Evolutionary conservation across 2,113 vertebrate genomes (phyloP).

Genomic region (Malurus cyaneus): DNA sequence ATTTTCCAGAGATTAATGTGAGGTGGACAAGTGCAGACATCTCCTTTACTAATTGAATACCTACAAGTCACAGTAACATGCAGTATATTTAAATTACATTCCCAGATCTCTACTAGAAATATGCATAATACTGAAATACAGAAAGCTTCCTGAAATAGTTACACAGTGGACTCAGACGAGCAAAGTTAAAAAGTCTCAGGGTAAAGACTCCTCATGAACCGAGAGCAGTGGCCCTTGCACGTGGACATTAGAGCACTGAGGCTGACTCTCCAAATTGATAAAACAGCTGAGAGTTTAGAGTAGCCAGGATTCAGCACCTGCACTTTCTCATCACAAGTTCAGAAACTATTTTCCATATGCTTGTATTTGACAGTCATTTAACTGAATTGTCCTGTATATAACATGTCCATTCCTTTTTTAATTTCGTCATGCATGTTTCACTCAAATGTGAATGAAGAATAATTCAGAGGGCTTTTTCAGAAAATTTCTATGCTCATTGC

Average conservation of each 20-base stretch:
- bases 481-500: not conserved
- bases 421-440: not conserved
- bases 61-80: not conserved
- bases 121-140: not conserved
- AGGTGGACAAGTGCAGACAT: not conserved
- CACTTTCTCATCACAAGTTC: not conserved
- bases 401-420: not conserved
- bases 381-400: not conserved
- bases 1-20: constrained; percentile 23
- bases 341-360: not conserved
- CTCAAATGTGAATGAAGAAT: not conserved
- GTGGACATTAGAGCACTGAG: not conserved
- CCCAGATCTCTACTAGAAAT: not conserved
- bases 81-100: not conserved
- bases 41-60: not conserved
- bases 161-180: not conserved
- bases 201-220: not conserved
- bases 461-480: not conserved
- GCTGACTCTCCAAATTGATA: not conserved
- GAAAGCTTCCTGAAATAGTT: not conserved
- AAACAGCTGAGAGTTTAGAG: not conserved
- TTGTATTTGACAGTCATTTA: not conserved
- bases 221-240: not conserved
- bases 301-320: not conserved
- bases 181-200: not conserved